Evolutionary conservation across 64 coral and sea anemone genomes (phyloP).

Genomic region (Acropora tenuis): DNA sequence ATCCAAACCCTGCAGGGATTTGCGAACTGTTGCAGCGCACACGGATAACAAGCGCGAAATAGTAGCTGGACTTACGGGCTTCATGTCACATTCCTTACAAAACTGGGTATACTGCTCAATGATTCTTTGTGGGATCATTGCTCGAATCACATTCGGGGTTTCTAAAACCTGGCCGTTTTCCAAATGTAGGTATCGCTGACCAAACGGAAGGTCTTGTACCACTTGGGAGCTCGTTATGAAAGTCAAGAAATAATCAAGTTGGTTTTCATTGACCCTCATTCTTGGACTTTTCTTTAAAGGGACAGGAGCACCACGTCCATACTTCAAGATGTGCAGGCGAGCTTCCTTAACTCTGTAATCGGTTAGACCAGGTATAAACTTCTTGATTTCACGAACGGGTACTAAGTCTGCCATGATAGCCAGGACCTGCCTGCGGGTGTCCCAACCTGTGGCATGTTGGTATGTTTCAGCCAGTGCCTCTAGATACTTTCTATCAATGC

Average conservation of each 20-base stretch:
- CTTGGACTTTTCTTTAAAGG: conserved; percentile 35
- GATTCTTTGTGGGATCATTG: conserved; percentile 18
- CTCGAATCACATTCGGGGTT: conserved; percentile 24
- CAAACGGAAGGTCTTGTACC: conserved; percentile 32
- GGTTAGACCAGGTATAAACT: conserved; percentile 48
- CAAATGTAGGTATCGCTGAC: conserved; percentile 14
- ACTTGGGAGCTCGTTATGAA: conserved; percentile 51
- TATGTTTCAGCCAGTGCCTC: conserved; percentile 45
- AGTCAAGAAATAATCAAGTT: conserved; percentile 48
- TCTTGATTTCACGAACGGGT: conserved; percentile 19
- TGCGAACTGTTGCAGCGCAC: conserved; percentile 3
- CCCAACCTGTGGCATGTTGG: conserved; percentile 45
- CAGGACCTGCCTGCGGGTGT: conserved; percentile 45
- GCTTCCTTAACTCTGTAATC: conserved; percentile 43
- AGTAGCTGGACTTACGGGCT: conserved; percentile 2
- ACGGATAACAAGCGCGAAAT: background rate
- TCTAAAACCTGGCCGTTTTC: conserved; percentile 16
- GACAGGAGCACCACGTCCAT: conserved; percentile 36
- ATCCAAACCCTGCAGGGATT: conserved; percentile 21
- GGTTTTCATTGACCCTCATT: conserved; percentile 23
- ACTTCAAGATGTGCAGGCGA: background rate
- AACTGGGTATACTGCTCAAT: conserved; percentile 21
- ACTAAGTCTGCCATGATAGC: conserved; percentile 49
- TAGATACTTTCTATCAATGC: conserved; percentile 33
- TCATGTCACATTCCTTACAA: conserved; percentile 6